Evolutionary conservation across 2,888 invertebrate genomes (phyloP).

Genomic region (Suillia variegata): DNA sequence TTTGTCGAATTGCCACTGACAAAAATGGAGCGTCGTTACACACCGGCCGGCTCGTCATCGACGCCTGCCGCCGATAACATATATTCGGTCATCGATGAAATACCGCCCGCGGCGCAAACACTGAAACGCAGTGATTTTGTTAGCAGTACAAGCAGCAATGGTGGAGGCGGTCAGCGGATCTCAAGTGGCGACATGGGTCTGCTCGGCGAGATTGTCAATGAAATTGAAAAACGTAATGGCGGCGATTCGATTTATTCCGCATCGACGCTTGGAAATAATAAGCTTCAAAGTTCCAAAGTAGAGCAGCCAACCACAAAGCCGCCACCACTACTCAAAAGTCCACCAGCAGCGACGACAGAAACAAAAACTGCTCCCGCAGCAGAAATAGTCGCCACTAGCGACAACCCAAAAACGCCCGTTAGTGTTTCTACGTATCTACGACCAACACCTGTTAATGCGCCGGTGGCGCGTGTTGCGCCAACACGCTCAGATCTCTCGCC

Average conservation of each 20-base stretch:
- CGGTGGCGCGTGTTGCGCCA: slow-evolving; percentile 62
- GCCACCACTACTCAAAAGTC: neutral
- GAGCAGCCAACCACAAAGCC: slow-evolving; percentile 47
- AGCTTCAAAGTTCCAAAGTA: slow-evolving; percentile 54
- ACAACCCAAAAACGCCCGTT: slow-evolving; percentile 68
- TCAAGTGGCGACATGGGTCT: slow-evolving; percentile 73
- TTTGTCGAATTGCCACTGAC: slow-evolving; percentile 66
- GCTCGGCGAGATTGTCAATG: slow-evolving; percentile 84
- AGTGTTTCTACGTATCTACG: slow-evolving; percentile 71
- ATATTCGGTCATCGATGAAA: slow-evolving; percentile 86
- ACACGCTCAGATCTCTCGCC: slow-evolving; percentile 54
- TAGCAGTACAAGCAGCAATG: slow-evolving; percentile 36
- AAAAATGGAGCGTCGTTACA: slow-evolving; percentile 67
- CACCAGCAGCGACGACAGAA: neutral
- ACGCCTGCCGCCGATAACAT: slow-evolving; percentile 74
- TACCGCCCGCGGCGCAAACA: slow-evolving; percentile 63
- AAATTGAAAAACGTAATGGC: slow-evolving; percentile 83
- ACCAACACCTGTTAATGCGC: slow-evolving; percentile 74
- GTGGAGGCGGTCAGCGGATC: slow-evolving; percentile 75
- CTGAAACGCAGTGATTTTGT: slow-evolving; percentile 56
- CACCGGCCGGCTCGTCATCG: slow-evolving; percentile 59
- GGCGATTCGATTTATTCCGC: slow-evolving; percentile 87
- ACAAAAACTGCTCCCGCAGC: slow-evolving; percentile 51
- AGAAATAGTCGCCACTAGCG: slow-evolving; percentile 67
- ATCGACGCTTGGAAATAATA: slow-evolving; percentile 65